Percentiles rank a stretch among this genome's conserved stretches.
phyloP scores from a whole-genome alignment of 2,797 vertebrate species.

The Malacoctenus gilli region DNA sequence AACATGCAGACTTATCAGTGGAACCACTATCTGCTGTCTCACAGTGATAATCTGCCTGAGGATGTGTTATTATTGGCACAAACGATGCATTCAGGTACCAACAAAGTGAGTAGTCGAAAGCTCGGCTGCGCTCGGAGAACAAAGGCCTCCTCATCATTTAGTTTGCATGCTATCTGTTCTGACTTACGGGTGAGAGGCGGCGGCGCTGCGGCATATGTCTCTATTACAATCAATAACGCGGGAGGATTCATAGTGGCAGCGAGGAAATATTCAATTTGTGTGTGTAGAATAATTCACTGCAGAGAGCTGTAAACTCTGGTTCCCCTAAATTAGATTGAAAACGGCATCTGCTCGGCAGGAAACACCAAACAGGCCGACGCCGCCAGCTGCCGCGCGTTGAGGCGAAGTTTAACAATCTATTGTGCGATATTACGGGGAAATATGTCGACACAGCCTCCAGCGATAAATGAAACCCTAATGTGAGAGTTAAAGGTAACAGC shows the following conservation, averaged over 20 bases:
- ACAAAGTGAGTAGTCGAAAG: no score
- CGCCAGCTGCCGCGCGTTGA: constrained; percentile 37
- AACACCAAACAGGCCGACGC: constrained; percentile 22
- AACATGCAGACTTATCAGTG: no score
- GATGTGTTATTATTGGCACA: no score
- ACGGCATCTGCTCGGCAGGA: constrained; percentile 26
- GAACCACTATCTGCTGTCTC: no score
- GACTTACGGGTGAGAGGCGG: not conserved
- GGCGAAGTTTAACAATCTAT: constrained; percentile 15
- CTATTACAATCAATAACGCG: not conserved
- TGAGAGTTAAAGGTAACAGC: not conserved
- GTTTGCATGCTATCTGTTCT: not conserved
- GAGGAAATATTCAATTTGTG: constrained; percentile 30
- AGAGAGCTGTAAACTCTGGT: constrained; percentile 7
- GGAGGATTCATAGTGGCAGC: constrained; percentile 1
- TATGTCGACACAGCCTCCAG: constrained; percentile 14
- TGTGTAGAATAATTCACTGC: constrained; percentile 16
- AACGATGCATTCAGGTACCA: no score
- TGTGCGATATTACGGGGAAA: constrained; percentile 20
- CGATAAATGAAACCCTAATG: constrained; percentile 38
- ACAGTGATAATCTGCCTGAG: no score
- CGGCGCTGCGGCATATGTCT: no score
- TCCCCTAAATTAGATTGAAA: constrained; percentile 24
- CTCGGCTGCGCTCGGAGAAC: no score
- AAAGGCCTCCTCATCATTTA: not conserved